A percentile compares a stretch with the other conserved stretches of the same genome.
phyloP scores from a whole-genome alignment of 2,888 invertebrate genomes.

The Tromatobia lineatoria region DNA sequence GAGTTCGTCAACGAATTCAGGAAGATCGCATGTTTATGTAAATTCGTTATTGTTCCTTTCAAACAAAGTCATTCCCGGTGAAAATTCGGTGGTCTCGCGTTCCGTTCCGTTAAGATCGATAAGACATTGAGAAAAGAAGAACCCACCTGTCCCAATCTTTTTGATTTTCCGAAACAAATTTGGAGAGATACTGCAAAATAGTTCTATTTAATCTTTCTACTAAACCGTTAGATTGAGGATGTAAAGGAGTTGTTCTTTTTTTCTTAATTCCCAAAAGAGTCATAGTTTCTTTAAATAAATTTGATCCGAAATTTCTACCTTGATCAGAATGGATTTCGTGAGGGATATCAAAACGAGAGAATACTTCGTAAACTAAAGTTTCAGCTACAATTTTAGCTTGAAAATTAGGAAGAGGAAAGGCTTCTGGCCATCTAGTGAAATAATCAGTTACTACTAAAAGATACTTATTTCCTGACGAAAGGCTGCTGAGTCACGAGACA shows the following conservation, averaged over 20 bases:
- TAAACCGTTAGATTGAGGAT: slow-evolving; percentile 70
- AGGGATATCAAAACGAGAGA: too few species aligned
- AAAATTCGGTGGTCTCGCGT: slow-evolving; percentile 41
- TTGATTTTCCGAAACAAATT: too few species aligned
- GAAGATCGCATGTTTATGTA: neutral
- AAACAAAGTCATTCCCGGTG: slow-evolving; percentile 57
- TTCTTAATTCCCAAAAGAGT: too few species aligned
- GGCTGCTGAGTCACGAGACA: neutral
- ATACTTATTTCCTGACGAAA: neutral
- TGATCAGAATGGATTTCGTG: too few species aligned
- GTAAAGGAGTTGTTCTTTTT: neutral
- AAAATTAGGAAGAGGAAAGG: too few species aligned
- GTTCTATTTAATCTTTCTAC: slow-evolving; percentile 70
- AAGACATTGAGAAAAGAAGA: slow-evolving; percentile 62
- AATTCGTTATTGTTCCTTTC: slow-evolving; percentile 23
- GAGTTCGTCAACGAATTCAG: slow-evolving; percentile 52
- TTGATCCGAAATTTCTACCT: too few species aligned
- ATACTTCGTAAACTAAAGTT: too few species aligned
- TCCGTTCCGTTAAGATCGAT: slow-evolving; percentile 57
- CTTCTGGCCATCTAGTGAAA: too few species aligned
- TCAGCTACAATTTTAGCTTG: too few species aligned
- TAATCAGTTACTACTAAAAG: neutral
- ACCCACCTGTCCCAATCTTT: slow-evolving; percentile 57
- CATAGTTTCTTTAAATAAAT: too few species aligned
- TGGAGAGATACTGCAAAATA: slow-evolving; percentile 58